Evolutionary conservation across 2,113 vertebrate genomes (phyloP).

Genomic region (Quiscalus mexicanus): DNA sequence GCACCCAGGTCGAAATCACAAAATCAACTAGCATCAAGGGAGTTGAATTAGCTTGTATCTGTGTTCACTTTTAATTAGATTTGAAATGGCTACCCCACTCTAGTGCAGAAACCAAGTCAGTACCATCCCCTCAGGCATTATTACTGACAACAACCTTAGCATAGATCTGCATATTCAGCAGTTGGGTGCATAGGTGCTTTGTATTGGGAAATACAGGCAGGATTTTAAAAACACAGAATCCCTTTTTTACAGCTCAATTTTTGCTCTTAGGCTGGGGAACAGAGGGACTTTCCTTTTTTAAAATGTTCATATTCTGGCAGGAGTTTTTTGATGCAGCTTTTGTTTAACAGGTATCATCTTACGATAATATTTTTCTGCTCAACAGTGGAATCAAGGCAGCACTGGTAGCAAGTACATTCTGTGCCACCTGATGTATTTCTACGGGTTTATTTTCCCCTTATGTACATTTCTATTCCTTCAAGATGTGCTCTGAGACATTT

Average conservation of each 20-base stretch:
- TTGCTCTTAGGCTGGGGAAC: background rate
- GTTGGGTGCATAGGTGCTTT: background rate
- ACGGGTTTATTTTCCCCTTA: constrained; percentile 42
- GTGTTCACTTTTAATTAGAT: constrained; percentile 55
- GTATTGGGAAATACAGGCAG: background rate
- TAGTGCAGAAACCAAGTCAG: background rate
- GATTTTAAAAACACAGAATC: background rate
- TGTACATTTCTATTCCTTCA: constrained; percentile 30
- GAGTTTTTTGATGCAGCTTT: background rate
- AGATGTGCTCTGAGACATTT: constrained; percentile 29
- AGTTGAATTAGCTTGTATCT: background rate
- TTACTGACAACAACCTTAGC: background rate
- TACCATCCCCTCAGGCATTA: constrained; percentile 23
- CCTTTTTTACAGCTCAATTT: background rate
- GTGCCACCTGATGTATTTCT: constrained; percentile 32
- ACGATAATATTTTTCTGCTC: constrained; percentile 1
- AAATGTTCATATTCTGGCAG: background rate
- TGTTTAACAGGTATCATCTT: background rate
- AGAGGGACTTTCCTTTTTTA: background rate
- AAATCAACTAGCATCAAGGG: background rate
- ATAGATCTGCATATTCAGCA: constrained; percentile 21
- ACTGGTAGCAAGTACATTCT: constrained; percentile 14
- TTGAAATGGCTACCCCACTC: constrained; percentile 30
- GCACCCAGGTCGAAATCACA: background rate
- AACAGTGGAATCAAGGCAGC: background rate